Conservation (phyloP, 2,113 vertebrate species). For the Cairina moschata region DNA sequence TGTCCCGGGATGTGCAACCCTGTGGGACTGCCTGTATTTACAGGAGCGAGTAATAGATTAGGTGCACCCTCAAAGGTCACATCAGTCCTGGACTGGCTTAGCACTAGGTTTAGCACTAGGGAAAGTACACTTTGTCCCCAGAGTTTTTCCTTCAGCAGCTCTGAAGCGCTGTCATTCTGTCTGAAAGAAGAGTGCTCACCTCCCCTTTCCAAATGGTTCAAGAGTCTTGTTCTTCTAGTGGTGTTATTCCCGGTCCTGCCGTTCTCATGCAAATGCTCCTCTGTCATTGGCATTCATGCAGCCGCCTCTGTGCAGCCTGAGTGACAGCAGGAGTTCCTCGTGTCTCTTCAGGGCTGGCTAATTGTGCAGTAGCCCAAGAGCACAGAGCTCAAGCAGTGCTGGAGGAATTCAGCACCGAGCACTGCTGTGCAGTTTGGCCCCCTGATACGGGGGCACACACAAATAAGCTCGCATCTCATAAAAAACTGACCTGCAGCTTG, state of each 20-base stretch:
- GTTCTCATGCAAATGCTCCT: not conserved
- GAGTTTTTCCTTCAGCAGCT: not conserved
- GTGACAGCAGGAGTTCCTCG: not conserved
- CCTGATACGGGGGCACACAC: not conserved
- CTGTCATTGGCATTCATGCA: not conserved
- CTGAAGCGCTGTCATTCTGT: not conserved
- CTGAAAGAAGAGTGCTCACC: not conserved
- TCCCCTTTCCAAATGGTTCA: not conserved
- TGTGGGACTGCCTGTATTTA: not conserved
- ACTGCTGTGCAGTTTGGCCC: not conserved
- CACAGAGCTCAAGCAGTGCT: not conserved
- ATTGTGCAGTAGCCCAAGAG: slow-evolving; percentile 29
- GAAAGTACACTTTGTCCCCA: not conserved
- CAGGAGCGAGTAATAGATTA: not conserved
- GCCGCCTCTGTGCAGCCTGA: not conserved
- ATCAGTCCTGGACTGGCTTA: not conserved
- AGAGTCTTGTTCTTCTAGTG: not conserved
- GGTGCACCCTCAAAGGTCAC: not conserved
- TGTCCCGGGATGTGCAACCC: not conserved
- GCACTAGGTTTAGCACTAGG: not conserved
- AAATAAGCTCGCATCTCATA: not conserved
- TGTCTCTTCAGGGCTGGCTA: not conserved
- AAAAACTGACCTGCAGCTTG: not conserved
- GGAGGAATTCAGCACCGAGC: not conserved
- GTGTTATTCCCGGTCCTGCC: not conserved